Percentiles rank a stretch among this genome's conserved stretches.
phyloP scores from a whole-genome alignment of 2,888 invertebrate species.

The Emmelina monodactyla region DNA sequence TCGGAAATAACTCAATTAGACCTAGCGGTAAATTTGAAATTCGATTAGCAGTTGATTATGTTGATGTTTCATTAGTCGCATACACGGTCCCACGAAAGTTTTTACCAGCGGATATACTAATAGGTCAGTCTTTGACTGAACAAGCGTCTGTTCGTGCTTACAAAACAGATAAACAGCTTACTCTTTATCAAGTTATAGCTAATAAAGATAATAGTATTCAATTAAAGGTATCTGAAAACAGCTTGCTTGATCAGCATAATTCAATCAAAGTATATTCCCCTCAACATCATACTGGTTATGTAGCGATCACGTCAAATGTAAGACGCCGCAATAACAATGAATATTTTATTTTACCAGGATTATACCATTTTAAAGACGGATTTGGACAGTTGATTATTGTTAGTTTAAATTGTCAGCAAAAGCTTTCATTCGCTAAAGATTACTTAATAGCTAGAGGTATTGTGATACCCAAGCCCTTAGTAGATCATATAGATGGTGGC shows the following conservation, averaged over 20 bases:
- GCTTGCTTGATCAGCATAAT: not conserved
- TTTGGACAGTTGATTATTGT: no score
- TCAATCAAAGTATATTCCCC: not conserved
- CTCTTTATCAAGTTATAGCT: not conserved
- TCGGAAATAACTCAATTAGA: no score
- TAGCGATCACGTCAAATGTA: not conserved
- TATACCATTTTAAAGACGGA: no score
- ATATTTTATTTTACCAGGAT: constrained; percentile 1
- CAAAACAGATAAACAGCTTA: not conserved
- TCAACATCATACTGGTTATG: not conserved
- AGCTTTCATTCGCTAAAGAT: no score
- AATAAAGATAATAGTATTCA: not conserved
- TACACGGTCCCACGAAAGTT: not conserved
- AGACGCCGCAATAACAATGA: not conserved
- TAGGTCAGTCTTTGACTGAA: constrained; percentile 1
- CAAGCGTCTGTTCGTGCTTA: not conserved
- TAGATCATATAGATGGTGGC: not conserved
- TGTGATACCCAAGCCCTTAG: not conserved
- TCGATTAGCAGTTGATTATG: not conserved
- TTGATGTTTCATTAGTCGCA: not conserved
- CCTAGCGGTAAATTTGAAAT: not conserved
- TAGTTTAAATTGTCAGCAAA: no score
- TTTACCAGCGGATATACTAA: not conserved
- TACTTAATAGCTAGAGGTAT: not conserved
- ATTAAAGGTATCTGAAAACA: not conserved